Evolutionary conservation across 2,888 invertebrate species (phyloP).

Genomic region (Galeopsomyia nigrocyanea): DNA sequence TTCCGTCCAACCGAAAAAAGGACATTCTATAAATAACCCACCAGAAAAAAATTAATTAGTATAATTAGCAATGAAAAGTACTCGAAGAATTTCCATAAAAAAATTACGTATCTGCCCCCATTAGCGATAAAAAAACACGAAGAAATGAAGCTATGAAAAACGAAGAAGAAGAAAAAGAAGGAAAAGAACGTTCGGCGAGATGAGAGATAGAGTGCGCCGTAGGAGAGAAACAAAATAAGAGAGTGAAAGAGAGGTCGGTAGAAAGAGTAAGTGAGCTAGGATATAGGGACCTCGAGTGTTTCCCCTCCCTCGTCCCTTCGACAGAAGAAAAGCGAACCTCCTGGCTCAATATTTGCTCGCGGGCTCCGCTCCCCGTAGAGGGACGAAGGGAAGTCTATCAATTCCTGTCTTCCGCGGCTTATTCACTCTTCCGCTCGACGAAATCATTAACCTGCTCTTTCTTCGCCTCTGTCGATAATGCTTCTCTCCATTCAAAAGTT

Average conservation of each 20-base stretch:
- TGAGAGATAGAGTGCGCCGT: neutral
- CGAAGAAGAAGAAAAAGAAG: slow-evolving; percentile 7
- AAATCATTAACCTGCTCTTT: slow-evolving; percentile 53
- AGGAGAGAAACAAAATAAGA: slow-evolving; percentile 1
- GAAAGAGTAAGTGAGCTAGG: slow-evolving; percentile 12
- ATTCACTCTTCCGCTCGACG: slow-evolving; percentile 51
- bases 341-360: slow-evolving; percentile 43
- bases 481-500: slow-evolving; percentile 30
- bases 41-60: too few species aligned
- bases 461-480: slow-evolving; percentile 5
- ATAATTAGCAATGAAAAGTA: too few species aligned
- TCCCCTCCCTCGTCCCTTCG: neutral
- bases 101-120: neutral
- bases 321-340: slow-evolving; percentile 37
- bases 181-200: too few species aligned
- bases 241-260: neutral
- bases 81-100: neutral
- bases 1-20: too few species aligned
- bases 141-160: slow-evolving; percentile 5
- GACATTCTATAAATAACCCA: too few species aligned
- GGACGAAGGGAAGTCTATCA: slow-evolving; percentile 64
- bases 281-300: slow-evolving; percentile 38
- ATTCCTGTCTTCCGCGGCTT: slow-evolving; percentile 62
- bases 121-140: slow-evolving; percentile 2
- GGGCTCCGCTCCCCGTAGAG: slow-evolving; percentile 4